Percentiles rank a stretch among this genome's conserved stretches.
These are phyloP conservation scores for Rhaphigaster nebulosa DNA, from an alignment of 2,888 invertebrate species.

Conservation along the genomic window DNA sequence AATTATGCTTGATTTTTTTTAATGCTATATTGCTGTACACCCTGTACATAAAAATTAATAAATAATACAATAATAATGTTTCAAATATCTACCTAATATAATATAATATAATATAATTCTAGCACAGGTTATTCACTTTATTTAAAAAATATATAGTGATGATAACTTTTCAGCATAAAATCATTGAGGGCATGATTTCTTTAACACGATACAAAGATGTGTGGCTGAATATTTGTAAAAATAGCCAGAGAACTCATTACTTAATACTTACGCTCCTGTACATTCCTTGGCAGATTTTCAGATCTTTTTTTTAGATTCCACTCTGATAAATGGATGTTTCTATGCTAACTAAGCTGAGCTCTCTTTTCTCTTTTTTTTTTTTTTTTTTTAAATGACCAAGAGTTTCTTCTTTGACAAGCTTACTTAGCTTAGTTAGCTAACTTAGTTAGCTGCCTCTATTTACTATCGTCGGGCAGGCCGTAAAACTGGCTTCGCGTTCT, in stretches of 20 bases:
- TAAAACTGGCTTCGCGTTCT: neutral
- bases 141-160: no score
- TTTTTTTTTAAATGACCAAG: neutral
- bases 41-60: no score
- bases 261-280: neutral
- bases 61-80: no score
- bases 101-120: no score
- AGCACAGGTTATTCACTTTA: no score
- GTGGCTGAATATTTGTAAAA: no score
- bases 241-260: neutral
- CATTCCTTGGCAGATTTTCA: neutral
- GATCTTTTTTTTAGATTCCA: neutral
- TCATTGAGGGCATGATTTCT: no score
- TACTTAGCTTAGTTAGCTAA: neutral
- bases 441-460: neutral
- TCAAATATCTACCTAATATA: no score
- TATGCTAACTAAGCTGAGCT: neutral
- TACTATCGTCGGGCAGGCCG: neutral
- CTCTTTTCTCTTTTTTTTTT: neutral
- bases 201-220: no score
- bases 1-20: no score
- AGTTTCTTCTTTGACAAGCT: neutral
- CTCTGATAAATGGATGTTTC: neutral
- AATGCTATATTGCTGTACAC: no score
- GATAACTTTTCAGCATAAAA: no score